Evolutionary conservation across 2,797 vertebrate species (phyloP).

Genomic region (Phylloscopus collybita): DNA sequence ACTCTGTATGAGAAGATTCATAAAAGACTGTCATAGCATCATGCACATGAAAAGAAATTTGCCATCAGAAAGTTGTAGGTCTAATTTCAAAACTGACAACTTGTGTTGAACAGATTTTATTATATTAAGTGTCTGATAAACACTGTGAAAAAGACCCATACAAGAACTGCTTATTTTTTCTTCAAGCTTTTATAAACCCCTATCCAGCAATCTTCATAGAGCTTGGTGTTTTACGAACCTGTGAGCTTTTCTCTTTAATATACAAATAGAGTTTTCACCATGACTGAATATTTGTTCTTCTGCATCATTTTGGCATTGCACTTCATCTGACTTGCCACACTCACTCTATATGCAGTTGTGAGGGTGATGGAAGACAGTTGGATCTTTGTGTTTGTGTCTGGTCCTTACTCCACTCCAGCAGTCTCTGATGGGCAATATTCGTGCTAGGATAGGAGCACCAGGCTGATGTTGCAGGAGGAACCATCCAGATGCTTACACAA

Average conservation of each 20-base stretch:
- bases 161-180: background rate
- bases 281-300: background rate
- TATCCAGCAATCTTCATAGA: background rate
- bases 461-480: background rate
- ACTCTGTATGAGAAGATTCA: background rate
- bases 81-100: background rate
- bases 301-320: background rate
- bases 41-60: background rate
- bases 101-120: background rate
- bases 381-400: background rate
- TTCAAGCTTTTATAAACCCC: background rate
- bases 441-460: background rate
- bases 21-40: background rate
- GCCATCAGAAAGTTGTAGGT: background rate
- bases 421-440: background rate
- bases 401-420: accelerated
- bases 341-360: background rate
- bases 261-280: background rate
- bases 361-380: background rate
- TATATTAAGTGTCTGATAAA: background rate
- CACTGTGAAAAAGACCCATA: background rate
- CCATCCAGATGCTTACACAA: too few relatives aligned
- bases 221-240: background rate
- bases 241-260: background rate
- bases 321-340: background rate